phyloP scores from a whole-genome alignment of 1,140 invertebrate species.

The Ridgeia piscesae region DNA sequence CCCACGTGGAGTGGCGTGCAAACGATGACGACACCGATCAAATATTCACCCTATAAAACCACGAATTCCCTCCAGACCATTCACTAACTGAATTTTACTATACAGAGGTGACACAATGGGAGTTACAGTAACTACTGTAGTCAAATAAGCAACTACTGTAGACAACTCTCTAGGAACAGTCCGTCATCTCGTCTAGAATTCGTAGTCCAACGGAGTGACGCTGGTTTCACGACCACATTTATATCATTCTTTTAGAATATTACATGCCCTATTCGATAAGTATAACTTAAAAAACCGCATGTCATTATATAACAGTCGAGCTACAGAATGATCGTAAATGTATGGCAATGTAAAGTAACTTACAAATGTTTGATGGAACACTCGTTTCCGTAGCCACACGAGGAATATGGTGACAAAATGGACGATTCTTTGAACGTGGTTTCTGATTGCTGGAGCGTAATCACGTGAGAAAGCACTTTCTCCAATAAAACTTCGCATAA shows the following conservation, averaged over 20 bases:
- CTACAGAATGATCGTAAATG: background rate
- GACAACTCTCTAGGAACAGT: background rate
- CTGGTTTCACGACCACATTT: background rate
- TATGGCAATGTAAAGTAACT: background rate
- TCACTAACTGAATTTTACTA: background rate
- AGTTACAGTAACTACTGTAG: background rate
- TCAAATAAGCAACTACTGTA: background rate
- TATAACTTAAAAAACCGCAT: background rate
- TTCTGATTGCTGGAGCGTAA: background rate
- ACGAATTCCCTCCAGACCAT: background rate
- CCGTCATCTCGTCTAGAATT: background rate
- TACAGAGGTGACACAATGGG: background rate
- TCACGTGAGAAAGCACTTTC: background rate
- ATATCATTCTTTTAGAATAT: background rate
- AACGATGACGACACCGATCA: background rate
- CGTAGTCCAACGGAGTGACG: slow-evolving; percentile 3
- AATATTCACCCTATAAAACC: background rate
- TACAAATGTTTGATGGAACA: background rate
- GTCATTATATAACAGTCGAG: background rate
- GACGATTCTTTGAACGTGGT: background rate
- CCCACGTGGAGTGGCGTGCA: background rate
- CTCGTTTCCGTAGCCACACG: background rate
- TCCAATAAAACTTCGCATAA: background rate
- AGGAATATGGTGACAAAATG: slow-evolving; percentile 5
- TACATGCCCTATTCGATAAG: background rate